Evolutionary conservation across 2,888 invertebrate species (phyloP), one percentile per base, ranked within the genome.

Genomic region (Stratiomys singularior): DNA sequence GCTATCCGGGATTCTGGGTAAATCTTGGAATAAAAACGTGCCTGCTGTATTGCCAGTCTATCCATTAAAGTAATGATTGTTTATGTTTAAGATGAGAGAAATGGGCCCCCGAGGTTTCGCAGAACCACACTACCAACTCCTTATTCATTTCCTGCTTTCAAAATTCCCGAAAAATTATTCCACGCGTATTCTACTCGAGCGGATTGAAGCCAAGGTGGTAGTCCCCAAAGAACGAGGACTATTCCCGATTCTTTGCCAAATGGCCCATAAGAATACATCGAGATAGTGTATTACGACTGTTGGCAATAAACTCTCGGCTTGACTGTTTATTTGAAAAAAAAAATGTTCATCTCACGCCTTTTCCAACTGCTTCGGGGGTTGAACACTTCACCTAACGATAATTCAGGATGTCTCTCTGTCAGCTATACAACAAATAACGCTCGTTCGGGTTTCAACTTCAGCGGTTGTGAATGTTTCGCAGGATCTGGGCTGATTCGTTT

Each of bases 51-150:
- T 77, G 69, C 71, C 79, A 79, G 77, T 58, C 77, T 76, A 44
- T 52, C 79, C 79, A 79, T 79, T 79, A 79, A 79, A 74, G 76
- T 79, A 79, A 79, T 79, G 79, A 79, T 79, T 77, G 79, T 79
- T 79, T 79, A 79, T 79, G 79, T 79, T 76, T 71, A 77, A 79
- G 77, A 79, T 77, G 77, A 79, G 77, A 77, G 79, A 72, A 79
- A 77, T 69, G 77, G 63, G 67, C 76, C 58, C 66, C 60, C 27
- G 66, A 71, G 79, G 52, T 56, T 63, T 69, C 25, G 9, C 5
- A 44, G 18, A 64, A 46, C 47, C n/a, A 46, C 63, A 64, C 47
- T 46, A 64, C 47, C 9, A 47, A 30, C 30, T 72, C 13, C 30
- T 30, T 27, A n/a, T 28, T 56, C 72, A 58, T 71, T 52, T 52